Base-by-base conservation (phyloP, 2,113 vertebrate species). In the Narcine bancroftii region DNA sequence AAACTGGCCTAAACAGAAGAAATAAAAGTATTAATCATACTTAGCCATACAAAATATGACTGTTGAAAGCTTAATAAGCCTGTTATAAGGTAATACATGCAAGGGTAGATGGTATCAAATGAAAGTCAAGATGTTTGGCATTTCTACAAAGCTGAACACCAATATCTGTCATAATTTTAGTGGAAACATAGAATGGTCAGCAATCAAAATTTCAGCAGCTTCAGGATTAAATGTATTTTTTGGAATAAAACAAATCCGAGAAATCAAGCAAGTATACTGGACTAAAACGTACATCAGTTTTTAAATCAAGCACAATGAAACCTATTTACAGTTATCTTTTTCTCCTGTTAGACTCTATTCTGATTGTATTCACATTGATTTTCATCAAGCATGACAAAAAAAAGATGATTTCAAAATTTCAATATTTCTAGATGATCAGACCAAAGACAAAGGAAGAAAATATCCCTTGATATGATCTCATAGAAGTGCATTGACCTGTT, bases 141-240 rank as follows among this genome's bases (percentile, higher is more conserved):
- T 65, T 89, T 89, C 85, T 66, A 36, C 63, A 66, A 89, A 89
- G 85, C 63, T 42, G 60, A 56, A 89, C 65, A 89, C 85, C 42
- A 66, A 89, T 89, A 42, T 65, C 19, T 42, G n/a, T 89, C 39
- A 89, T 66, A 19, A 42, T 89, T 89, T 19, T 42, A 65, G 36
- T 63, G 85, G 65, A 89, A 65, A 42, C 39, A 89, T 66, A 65
- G 24, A n/a, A 89, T 89, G 60, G 9, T 53, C 79, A 83, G 47
- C 47, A 83, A 9, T 26, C 60, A 89, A 89, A 89, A 10, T 66
- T 11, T n/a, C 39, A 89, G 85, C 56, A 45, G 60, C 85, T 33
- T n/a, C 53, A 66, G 65, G 60, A 66, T 26, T 65, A 11, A 89
- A 24, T 89, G 63, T 42, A 42, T 21, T 89, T 63, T 2, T 26